Evolutionary conservation across 2,888 invertebrate species (phyloP), one percentile per base, ranked within the genome.

Genomic region (Nemotelus nigrinus): DNA sequence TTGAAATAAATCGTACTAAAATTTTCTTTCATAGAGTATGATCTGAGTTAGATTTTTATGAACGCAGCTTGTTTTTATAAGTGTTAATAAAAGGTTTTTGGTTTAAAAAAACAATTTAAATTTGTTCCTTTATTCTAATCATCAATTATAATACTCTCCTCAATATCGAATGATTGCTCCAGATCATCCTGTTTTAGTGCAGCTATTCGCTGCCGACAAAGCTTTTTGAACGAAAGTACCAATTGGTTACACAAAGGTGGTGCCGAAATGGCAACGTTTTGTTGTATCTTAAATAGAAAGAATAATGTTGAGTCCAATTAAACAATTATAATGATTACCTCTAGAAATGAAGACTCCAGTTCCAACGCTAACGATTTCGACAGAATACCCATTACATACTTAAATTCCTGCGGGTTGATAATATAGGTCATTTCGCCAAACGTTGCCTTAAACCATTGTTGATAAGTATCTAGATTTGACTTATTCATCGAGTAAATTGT

Each of bases 391-490:
- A 87, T 78, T 8, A 84, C 76, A 8, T 80, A 77, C 78, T 84
- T 84, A 77, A 86, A 86, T 70, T 84, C 83, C 8, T 83, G 83
- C 0, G 79, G 44, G 8, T 81, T 82, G 2, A 86, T 78, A 2
- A 80, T 72, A 76, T 84, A 84, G 43, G 85, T 85, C 85, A 86
- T 86, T 81, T 87, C 86, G 0, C 84, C 84, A 53, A 86, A 84
- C 55, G 85, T 81, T 39, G 83, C 83, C 55, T 86, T 87, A 70
- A 86, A 87, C 87, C 86, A 86, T 44, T 83, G 74, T 6, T 68
- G 57, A 55, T 79, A 79, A 2, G 72, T 65, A 48, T 77, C 79
- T 44, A 77, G 43, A 63, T 70, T 70, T 10, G 71, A 3, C 39
- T 65, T 58, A 2, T 58, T 44, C 4, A 7, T 48, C n/a, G 75